phyloP scores from a whole-genome alignment of 2,888 invertebrate species.

The Conomelus anceps region DNA sequence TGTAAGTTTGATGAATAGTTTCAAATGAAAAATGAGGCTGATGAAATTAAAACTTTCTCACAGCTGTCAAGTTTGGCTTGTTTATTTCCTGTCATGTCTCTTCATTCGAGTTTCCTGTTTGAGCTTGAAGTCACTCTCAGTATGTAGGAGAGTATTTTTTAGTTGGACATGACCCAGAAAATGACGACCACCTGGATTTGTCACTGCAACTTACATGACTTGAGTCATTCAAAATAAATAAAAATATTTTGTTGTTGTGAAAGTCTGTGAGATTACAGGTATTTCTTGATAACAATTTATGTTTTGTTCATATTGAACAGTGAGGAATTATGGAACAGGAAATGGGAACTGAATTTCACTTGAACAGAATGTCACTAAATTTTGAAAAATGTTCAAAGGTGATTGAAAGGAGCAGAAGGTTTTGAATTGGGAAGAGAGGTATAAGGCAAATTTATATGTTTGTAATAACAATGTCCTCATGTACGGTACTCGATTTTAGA shows the following conservation, averaged over 20 bases:
- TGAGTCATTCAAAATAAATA: neutral
- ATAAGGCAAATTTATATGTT: too few relatives aligned
- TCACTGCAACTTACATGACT: neutral
- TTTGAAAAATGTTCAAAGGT: too few relatives aligned
- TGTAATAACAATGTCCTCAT: too few relatives aligned
- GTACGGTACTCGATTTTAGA: too few relatives aligned
- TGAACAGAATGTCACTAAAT: too few relatives aligned
- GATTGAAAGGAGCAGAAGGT: too few relatives aligned
- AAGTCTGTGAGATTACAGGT: neutral
- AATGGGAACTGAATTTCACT: too few relatives aligned
- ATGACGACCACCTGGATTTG: neutral
- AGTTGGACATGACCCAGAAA: neutral
- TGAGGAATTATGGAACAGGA: neutral
- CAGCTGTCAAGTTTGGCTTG: neutral
- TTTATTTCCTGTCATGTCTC: neutral
- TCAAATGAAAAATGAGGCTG: neutral
- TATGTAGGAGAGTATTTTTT: neutral
- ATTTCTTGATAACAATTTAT: too few relatives aligned
- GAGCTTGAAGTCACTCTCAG: neutral
- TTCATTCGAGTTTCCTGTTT: neutral
- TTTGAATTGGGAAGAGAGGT: too few relatives aligned
- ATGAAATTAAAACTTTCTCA: neutral
- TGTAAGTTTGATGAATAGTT: neutral
- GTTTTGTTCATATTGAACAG: neutral
- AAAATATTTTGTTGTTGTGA: neutral